These are phyloP conservation scores for Acanthis flammea DNA, from an alignment of 2,797 vertebrate species.

Conservation along the genomic window DNA sequence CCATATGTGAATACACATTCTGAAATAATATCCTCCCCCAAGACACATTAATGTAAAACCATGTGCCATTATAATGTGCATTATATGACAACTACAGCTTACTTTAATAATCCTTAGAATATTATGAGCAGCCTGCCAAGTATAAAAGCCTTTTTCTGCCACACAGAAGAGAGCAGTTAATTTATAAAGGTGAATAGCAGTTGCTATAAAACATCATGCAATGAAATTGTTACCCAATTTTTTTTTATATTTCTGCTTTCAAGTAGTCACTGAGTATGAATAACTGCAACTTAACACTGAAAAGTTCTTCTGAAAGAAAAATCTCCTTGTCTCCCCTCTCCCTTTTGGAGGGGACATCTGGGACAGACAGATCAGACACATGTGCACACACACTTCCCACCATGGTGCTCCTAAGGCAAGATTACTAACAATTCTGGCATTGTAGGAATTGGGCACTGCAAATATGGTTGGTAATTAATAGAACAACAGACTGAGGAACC, in stretches of 20 bases:
- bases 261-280: neutral
- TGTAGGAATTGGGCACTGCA: neutral
- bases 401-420: neutral
- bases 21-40: slow-evolving; percentile 36
- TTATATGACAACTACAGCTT: slow-evolving; percentile 8
- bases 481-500: neutral
- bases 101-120: slow-evolving; percentile 23
- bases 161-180: neutral
- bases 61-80: neutral
- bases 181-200: slow-evolving; percentile 6
- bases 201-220: neutral
- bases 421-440: neutral
- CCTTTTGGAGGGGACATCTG: neutral
- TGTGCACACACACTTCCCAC: neutral
- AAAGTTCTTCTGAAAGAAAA: neutral
- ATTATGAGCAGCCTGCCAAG: slow-evolving; percentile 29
- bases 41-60: slow-evolving; percentile 11
- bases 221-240: neutral
- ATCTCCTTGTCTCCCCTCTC: neutral
- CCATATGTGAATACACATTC: neutral
- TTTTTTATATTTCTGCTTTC: neutral
- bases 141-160: slow-evolving; percentile 1
- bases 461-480: neutral
- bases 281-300: fast-evolving
- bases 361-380: neutral